A percentile compares a stretch with the other conserved stretches of the same genome.
These are phyloP conservation scores for Hippocampus barbouri DNA, from an alignment of 2,113 vertebrate species.

Conservation along the genomic window DNA sequence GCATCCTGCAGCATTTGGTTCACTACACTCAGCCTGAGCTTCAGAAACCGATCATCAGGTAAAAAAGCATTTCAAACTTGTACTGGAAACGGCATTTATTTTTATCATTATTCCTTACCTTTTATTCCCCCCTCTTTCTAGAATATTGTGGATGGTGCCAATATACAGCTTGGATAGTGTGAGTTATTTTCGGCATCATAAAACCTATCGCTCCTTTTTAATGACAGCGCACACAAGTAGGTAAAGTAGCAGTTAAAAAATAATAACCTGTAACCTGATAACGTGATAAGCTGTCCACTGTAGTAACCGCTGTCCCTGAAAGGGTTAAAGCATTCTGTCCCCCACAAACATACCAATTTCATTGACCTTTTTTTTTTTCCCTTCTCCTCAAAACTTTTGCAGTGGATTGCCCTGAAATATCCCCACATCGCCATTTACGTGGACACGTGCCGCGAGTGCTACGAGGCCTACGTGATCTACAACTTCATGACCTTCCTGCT, in stretches of 20 bases:
- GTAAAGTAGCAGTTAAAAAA: background rate
- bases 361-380: too few relatives aligned
- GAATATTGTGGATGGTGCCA: constrained; percentile 99
- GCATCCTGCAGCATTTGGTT: constrained; percentile 93
- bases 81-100: background rate
- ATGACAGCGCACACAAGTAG: background rate
- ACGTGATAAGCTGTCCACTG: too few relatives aligned
- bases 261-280: background rate
- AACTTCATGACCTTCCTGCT: constrained; percentile 98
- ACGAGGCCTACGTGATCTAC: constrained; percentile 98
- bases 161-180: constrained; percentile 99
- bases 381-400: background rate
- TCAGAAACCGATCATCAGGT: constrained; percentile 98
- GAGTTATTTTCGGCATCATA: constrained; percentile 67
- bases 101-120: background rate
- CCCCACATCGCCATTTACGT: constrained; percentile 94
- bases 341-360: too few relatives aligned
- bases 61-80: constrained; percentile 18
- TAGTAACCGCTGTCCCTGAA: too few relatives aligned
- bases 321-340: too few relatives aligned
- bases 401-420: constrained; percentile 98
- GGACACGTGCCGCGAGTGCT: constrained; percentile 98
- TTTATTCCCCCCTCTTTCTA: constrained; percentile 48
- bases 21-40: constrained; percentile 96
- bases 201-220: background rate